These are phyloP conservation scores for Lutraria rhynchaena DNA, from an alignment of 1,140 invertebrate genomes.

Conservation along the genomic window DNA sequence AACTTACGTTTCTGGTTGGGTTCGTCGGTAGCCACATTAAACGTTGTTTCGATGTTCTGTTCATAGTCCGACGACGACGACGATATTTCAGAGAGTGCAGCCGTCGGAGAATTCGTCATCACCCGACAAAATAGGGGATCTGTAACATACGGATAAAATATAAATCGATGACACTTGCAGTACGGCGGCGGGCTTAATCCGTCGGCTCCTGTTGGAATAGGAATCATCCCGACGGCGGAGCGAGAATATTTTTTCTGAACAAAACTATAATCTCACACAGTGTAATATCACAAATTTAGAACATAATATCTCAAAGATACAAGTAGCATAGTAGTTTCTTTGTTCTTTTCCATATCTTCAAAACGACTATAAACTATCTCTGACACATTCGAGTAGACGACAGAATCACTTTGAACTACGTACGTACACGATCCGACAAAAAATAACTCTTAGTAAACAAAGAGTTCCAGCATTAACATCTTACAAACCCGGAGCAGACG, in stretches of 20 bases:
- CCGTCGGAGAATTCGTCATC: conserved; percentile 12
- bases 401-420: not conserved
- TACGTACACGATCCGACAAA: not conserved
- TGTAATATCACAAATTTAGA: not conserved
- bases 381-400: not conserved
- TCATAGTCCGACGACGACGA: conserved; percentile 42
- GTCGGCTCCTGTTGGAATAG: conserved; percentile 25
- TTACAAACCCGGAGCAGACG: not conserved
- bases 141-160: conserved; percentile 58
- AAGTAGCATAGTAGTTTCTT: not conserved
- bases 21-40: conserved; percentile 2
- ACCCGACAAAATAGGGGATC: conserved; percentile 36
- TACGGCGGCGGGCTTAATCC: conserved; percentile 54
- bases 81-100: not conserved
- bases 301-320: not conserved
- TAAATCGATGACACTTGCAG: conserved; percentile 51
- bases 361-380: no score
- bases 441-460: not conserved
- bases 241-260: not conserved
- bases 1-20: conserved; percentile 17
- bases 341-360: no score
- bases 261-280: not conserved
- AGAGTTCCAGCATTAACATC: not conserved
- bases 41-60: conserved; percentile 17
- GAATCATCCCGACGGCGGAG: conserved; percentile 17